Evolutionary conservation across 2,113 vertebrate species (phyloP).

Genomic region (Lontra canadensis): DNA sequence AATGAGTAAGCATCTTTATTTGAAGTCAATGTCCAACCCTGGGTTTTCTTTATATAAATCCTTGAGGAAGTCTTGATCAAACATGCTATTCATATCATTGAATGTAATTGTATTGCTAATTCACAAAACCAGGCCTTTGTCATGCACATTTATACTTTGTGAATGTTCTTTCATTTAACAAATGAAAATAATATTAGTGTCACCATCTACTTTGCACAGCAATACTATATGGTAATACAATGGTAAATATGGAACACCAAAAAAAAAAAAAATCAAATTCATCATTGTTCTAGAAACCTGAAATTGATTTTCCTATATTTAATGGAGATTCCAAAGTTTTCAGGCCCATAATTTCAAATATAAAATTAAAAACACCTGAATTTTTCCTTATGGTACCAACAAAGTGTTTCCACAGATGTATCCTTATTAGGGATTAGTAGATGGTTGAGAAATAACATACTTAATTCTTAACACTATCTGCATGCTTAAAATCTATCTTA

Average conservation of each 20-base stretch:
- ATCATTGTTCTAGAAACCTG: neutral
- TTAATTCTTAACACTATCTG: neutral
- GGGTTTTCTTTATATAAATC: neutral
- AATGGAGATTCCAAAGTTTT: neutral
- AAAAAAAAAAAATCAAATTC: neutral
- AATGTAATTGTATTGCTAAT: neutral
- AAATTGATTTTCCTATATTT: neutral
- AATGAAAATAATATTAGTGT: slow-evolving; percentile 9
- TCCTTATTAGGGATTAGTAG: neutral
- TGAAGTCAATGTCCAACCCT: neutral
- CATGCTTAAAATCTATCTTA: neutral
- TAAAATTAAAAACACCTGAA: neutral
- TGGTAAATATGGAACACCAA: neutral
- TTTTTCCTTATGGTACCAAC: neutral
- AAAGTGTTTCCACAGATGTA: neutral
- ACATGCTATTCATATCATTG: neutral
- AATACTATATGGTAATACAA: neutral
- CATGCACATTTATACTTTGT: neutral
- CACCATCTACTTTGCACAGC: neutral
- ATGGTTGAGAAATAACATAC: neutral
- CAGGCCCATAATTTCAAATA: neutral
- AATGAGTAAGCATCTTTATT: neutral
- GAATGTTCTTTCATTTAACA: neutral
- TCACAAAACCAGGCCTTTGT: neutral
- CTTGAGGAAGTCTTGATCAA: neutral